Base-by-base conservation (phyloP, 2,888 invertebrate genomes). In the Perizoma flavofasciatum region DNA sequence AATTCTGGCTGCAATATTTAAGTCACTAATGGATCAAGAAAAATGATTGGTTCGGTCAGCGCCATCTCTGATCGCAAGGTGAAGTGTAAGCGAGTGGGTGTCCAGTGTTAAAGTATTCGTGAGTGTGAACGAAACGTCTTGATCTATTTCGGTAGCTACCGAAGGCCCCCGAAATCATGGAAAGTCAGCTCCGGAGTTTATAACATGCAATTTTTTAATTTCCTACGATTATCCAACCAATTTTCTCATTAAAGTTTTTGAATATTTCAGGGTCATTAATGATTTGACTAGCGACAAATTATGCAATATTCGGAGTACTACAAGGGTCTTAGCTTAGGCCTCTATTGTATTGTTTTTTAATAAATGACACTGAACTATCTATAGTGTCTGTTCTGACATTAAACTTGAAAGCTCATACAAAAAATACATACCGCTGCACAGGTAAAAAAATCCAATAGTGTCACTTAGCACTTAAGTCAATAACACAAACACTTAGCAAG, bases 11-110 rank as follows among this genome's bases (percentile, higher is more conserved):
- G 61, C 55, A 67, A 66, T 61, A 67, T 67, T 65, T 69, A 71
- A 52, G 46, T 66, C 68, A 66, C 68, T 65, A 69, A 69, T 67
- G 59, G 62, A 77, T 65, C 72, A 74, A 67, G 67, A 60, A 64
- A 71, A 68, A 1, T 90, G 89, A 90, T 72, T 89, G 88, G 90
- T 65, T 50, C 83, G 86, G 83, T 86, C 87, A 90, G 86, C 90
- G 89, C 91, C 91, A 90, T 87, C 89, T 89, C 80, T 77, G 71
- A 72, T 70, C 70, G 78, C 89, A 90, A 91, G 89, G 90, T 89
- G 89, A 91, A 88, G 87, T 85, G 84, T 88, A 86, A 85, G 79
- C 70, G 85, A 80, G 89, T 89, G 85, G 89, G 90, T 86, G 89
- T 85, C 82, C 81, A 81, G 82, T 83, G 85, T 87, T 85, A 83